Percentiles rank a stretch among this genome's conserved stretches.
Evolutionary conservation across 1,140 invertebrate genomes (phyloP).

Genomic region (Drosophila pectinifera): DNA sequence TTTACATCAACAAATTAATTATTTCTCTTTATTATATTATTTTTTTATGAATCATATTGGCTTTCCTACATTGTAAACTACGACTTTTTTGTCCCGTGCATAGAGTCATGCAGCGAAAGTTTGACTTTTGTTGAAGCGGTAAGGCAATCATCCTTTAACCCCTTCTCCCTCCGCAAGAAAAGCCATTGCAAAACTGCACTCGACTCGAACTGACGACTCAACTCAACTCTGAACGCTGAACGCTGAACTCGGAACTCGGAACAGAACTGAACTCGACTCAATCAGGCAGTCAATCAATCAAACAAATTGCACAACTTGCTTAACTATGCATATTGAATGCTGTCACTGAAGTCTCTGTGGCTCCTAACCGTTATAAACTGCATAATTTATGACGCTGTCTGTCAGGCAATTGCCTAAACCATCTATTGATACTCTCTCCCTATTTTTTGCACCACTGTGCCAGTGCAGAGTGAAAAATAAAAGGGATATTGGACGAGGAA

Average conservation of each 20-base stretch:
- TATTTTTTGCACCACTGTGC: conserved; percentile 9
- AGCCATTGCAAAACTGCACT: conserved; percentile 43
- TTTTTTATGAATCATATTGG: background rate
- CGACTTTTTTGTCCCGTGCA: conserved; percentile 1
- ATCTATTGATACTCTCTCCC: conserved; percentile 25
- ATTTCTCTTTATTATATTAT: too few relatives aligned
- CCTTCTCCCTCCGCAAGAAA: background rate
- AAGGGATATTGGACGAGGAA: conserved; percentile 4
- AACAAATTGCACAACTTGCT: conserved; percentile 73
- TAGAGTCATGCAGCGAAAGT: conserved; percentile 7
- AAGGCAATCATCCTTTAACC: conserved; percentile 24
- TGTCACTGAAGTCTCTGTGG: conserved; percentile 54
- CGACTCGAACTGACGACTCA: conserved; percentile 10
- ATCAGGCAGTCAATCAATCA: conserved; percentile 77
- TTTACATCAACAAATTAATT: background rate
- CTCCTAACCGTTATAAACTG: conserved; percentile 31
- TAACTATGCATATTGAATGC: conserved; percentile 76
- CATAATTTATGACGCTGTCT: conserved; percentile 72
- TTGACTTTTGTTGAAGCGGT: conserved; percentile 8
- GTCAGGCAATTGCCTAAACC: conserved; percentile 51
- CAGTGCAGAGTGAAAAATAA: conserved; percentile 11
- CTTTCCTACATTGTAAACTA: background rate
- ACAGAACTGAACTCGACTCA: conserved; percentile 41
- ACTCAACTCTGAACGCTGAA: conserved; percentile 4
- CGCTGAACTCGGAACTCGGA: background rate